A percentile compares a stretch with the other conserved stretches of the same genome.
These are phyloP conservation scores for Dasyurus viverrinus DNA, from an alignment of 2,113 vertebrate genomes.

Conservation along the genomic window DNA sequence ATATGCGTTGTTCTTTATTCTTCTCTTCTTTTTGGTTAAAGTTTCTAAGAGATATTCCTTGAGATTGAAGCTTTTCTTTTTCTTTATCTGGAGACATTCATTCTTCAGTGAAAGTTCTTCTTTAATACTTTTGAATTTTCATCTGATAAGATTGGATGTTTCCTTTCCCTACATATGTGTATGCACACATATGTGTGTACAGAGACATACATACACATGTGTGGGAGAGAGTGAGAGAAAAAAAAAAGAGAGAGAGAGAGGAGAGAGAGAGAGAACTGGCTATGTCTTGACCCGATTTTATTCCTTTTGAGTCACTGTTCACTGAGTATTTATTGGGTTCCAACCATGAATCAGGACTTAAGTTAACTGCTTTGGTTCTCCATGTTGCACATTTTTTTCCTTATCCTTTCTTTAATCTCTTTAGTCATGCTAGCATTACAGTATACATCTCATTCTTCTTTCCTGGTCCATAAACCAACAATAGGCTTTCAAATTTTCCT, in stretches of 20 bases:
- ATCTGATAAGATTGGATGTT: constrained; percentile 67
- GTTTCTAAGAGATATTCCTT: constrained; percentile 73
- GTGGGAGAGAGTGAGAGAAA: too few relatives aligned
- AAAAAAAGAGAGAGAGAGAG: too few relatives aligned
- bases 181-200: too few relatives aligned
- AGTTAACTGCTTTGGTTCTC: not conserved
- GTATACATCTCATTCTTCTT: not conserved
- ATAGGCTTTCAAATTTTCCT: not conserved
- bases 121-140: constrained; percentile 70
- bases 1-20: constrained; percentile 70
- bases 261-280: not conserved
- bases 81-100: constrained; percentile 77
- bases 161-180: constrained; percentile 54
- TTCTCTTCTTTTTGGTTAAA: constrained; percentile 70
- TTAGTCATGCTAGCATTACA: not conserved
- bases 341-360: constrained; percentile 20
- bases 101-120: constrained; percentile 73
- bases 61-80: constrained; percentile 78
- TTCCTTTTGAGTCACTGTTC: constrained; percentile 45
- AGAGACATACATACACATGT: too few relatives aligned
- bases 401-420: not conserved
- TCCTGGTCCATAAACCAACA: not conserved
- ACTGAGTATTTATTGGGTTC: constrained; percentile 42
- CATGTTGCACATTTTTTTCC: constrained; percentile 13
- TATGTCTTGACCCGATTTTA: constrained; percentile 66